Conservation (phyloP, 2,113 vertebrate species). For the Rafetus swinhoei region DNA sequence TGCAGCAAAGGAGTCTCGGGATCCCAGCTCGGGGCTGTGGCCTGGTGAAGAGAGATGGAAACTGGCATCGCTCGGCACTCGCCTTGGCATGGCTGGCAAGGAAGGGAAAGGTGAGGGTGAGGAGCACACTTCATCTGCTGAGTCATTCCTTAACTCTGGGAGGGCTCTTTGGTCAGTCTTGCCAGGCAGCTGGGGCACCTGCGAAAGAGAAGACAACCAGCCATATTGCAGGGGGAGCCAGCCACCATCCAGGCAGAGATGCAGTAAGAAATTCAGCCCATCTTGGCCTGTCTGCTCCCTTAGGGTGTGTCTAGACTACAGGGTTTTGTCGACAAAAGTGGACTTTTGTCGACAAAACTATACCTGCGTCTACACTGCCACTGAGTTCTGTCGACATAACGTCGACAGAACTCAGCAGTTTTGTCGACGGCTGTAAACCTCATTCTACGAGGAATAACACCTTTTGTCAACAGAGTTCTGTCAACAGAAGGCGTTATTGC, state of each 20-base stretch:
- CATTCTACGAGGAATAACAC: no score
- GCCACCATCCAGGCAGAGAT: no score
- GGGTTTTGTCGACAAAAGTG: no score
- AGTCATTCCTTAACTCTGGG: neutral
- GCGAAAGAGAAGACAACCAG: neutral
- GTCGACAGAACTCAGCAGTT: no score
- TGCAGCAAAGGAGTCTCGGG: neutral
- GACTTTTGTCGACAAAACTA: no score
- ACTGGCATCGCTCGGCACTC: neutral
- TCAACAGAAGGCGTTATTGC: no score
- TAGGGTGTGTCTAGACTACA: no score
- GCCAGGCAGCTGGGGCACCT: fast-evolving
- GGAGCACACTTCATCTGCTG: neutral
- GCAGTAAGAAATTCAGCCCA: no score
- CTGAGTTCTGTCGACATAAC: no score
- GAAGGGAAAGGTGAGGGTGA: neutral
- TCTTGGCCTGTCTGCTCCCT: neutral
- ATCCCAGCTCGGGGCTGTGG: neutral
- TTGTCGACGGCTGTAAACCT: no score
- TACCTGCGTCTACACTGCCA: no score
- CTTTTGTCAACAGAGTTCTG: no score
- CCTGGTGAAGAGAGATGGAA: slow-evolving; percentile 4
- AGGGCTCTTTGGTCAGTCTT: neutral
- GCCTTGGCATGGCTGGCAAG: neutral
- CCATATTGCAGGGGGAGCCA: neutral